Evolutionary conservation across 2,888 invertebrate species (phyloP).

Genomic region (Campoletis raptor): DNA sequence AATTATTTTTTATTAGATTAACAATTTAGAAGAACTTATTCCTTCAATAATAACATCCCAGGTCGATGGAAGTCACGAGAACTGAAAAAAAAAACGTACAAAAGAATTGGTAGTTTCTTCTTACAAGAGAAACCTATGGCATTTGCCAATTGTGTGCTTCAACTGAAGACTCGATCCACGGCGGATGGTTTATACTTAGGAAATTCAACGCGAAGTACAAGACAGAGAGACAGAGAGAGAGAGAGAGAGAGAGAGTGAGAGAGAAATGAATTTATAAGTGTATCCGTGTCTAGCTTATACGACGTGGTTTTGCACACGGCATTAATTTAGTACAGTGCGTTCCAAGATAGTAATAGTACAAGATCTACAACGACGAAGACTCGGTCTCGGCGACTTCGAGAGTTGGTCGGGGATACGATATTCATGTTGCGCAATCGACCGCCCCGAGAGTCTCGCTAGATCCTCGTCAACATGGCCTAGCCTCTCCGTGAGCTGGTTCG

Average conservation of each 20-base stretch:
- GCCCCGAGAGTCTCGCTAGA: constrained; percentile 40
- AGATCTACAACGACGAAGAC: constrained; percentile 47
- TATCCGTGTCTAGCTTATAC: constrained; percentile 57
- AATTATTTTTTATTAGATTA: too few relatives aligned
- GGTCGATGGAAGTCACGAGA: background rate
- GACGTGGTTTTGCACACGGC: constrained; percentile 3
- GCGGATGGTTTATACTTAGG: constrained; percentile 25
- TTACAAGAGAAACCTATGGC: constrained; percentile 56
- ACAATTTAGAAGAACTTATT: background rate
- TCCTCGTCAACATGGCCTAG: constrained; percentile 49
- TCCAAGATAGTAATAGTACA: constrained; percentile 57
- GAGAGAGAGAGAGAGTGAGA: background rate
- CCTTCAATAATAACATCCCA: background rate
- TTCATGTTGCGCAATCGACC: constrained; percentile 41
- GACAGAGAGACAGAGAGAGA: background rate
- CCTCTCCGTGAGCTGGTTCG: constrained; percentile 37
- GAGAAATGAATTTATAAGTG: constrained; percentile 1
- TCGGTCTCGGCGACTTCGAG: constrained; percentile 24
- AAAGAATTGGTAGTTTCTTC: constrained; percentile 40
- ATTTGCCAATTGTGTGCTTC: constrained; percentile 53
- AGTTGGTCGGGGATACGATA: constrained; percentile 26
- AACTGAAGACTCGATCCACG: background rate
- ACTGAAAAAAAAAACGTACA: background rate
- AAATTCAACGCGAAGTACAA: constrained; percentile 46
- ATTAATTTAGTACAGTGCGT: constrained; percentile 52